Evolutionary conservation across 2,888 invertebrate genomes (phyloP), one percentile per base, ranked within the genome.

Genomic region (Calliphora vomitoria): DNA sequence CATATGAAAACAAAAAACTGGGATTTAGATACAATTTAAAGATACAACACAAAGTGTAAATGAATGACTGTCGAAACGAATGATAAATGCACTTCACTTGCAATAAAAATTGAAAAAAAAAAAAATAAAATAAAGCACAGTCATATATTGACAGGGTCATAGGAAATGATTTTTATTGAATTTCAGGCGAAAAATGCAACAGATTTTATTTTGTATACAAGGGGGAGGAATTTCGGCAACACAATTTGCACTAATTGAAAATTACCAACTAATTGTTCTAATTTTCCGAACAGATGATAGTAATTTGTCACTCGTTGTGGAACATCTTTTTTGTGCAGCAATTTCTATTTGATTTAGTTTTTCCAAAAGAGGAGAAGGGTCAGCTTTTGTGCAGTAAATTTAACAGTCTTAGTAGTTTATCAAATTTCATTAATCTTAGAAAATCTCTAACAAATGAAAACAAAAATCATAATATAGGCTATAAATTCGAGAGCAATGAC

Each of bases 261-360:
- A 79, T 85, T 79, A 85, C 78, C 72, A 78, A 69, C 68, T 87
- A 87, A 87, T 85, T 82, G 78, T 85, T 55, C 68, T 82, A 75
- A 50, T 58, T 74, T 82, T 82, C 15, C 58, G n/a, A 86, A 82
- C 89, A 87, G 89, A 87, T 89, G 86, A 89, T 79, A 64, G 88
- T 66, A 89, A 89, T 89, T 89, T 89, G 88, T 89, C 89, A 88
- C 41, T 68, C 3, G 35, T 41, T 20, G 25, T 44, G 71, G 53
- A 76, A 80, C 31, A 55, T 44, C 20, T 25, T 38, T 35, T 31
- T 10, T 31, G 2, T 66, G 6, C 13, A 11, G 13, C 11, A 11
- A 44, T 69, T 69, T 8, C 0, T 8, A n/a, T n/a, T n/a, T n/a
- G n/a, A n/a, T n/a, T n/a, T n/a, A n/a, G n/a, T n/a, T n/a, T n/a